A percentile compares a stretch with the other conserved stretches of the same genome.
These are phyloP conservation scores for Holothuria scabra DNA, from an alignment of 53 echinoderm and acorn worm genomes.

Conservation along the genomic window DNA sequence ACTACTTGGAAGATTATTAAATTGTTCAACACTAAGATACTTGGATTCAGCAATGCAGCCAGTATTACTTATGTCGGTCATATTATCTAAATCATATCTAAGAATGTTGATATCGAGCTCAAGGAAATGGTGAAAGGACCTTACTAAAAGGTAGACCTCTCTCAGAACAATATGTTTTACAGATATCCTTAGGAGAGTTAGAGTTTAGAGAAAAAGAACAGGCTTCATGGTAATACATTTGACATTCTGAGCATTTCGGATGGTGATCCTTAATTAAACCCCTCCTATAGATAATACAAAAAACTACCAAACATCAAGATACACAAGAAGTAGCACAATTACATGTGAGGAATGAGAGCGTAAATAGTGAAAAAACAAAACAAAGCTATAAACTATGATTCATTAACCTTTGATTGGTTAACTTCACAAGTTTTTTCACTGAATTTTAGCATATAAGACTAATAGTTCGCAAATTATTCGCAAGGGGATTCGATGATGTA, in stretches of 20 bases:
- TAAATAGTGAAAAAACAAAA: too few relatives aligned
- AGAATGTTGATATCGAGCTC: too few relatives aligned
- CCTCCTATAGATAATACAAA: constrained; percentile 10
- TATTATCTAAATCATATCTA: too few relatives aligned
- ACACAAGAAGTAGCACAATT: background rate
- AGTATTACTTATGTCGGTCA: background rate
- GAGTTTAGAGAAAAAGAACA: background rate
- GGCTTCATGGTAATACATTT: constrained; percentile 11
- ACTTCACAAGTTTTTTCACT: too few relatives aligned
- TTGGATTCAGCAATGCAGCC: background rate
- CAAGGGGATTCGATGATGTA: too few relatives aligned
- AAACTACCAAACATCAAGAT: background rate
- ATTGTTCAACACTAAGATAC: background rate
- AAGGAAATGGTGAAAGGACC: too few relatives aligned
- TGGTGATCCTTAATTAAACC: background rate
- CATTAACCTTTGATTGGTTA: too few relatives aligned
- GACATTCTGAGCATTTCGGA: background rate
- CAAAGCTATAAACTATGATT: too few relatives aligned
- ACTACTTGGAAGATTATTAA: background rate
- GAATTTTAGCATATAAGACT: too few relatives aligned
- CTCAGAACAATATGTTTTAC: background rate
- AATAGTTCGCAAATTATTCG: too few relatives aligned
- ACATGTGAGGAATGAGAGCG: too few relatives aligned
- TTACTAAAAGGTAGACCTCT: too few relatives aligned
- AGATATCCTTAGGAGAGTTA: background rate